Evolutionary conservation across 2,888 invertebrate genomes (phyloP), one percentile per base, ranked within the genome.

Genomic region (Agrotis exclamationis): DNA sequence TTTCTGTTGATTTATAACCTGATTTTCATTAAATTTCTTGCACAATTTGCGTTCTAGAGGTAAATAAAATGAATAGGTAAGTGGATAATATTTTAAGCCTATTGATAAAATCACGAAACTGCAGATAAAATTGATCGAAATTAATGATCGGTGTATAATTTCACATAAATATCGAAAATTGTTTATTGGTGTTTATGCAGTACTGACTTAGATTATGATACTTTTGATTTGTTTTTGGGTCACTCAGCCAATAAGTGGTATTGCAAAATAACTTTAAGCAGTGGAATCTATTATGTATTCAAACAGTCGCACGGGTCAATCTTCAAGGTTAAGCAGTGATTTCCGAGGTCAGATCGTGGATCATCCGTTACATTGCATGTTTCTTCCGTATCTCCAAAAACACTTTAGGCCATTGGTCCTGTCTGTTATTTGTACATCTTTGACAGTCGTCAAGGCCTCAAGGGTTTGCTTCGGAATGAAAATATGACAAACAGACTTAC

Each of bases 61-160:
- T 22, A 13, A n/a, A 24, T 70, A 20, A 50, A 75, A 20, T 47
- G 18, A 54, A 60, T 39, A 11, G 3, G 2, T 28, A n/a, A 4
- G 5, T 28, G n/a, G n/a, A 28, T 48, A 67, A 48, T 51, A 66
- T 54, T 79, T 58, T 48, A 20, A 66, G 16, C 56, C 0, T 7
- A 39, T 3, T 16, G 63, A 75, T 78, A 80, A 62, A 56, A 79
- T 74, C 75, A 50, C 57, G 54, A n/a, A 67, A 67, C 56, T 63
- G 58, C 16, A 16, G 14, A 44, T 74, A 58, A 56, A 56, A 77
- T 68, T 65, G 62, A 50, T 62, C 22, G 22, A 56, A 66, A 80
- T 64, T 67, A 80, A 67, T 70, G 24, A 59, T 45, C 56, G 22
- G 33, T 60, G 39, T 66, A 70, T 14, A n/a, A 66, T 79, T 79